These are phyloP conservation scores for Hepsetus odoe DNA, from an alignment of 2,113 vertebrate species.

Conservation along the genomic window DNA sequence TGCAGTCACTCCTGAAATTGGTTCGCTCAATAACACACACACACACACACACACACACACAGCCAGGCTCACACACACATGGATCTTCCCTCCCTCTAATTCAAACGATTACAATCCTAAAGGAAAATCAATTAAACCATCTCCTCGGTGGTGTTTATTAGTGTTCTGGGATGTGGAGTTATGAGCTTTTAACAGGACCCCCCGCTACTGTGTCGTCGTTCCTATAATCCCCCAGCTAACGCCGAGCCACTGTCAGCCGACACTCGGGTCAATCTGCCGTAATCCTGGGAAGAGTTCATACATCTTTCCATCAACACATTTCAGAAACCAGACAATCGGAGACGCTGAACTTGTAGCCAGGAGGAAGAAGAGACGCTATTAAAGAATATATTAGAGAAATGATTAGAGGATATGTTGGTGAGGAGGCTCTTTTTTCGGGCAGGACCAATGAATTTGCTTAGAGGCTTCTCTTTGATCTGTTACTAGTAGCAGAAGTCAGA, in stretches of 20 bases:
- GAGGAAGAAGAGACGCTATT: too few relatives aligned
- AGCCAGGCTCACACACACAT: constrained; percentile 3
- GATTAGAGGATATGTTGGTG: too few relatives aligned
- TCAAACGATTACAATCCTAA: constrained; percentile 41
- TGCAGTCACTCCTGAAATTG: constrained; percentile 76
- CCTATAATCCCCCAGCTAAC: constrained; percentile 29
- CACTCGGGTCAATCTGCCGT: constrained; percentile 19
- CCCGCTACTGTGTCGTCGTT: constrained; percentile 3
- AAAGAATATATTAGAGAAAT: too few relatives aligned
- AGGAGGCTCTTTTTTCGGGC: too few relatives aligned
- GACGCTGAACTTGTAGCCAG: too few relatives aligned
- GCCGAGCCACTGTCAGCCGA: background rate
- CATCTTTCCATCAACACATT: too few relatives aligned
- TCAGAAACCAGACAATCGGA: too few relatives aligned
- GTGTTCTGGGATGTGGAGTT: background rate
- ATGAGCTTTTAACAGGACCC: background rate
- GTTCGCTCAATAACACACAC: constrained; percentile 68
- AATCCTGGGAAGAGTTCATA: constrained; percentile 2
- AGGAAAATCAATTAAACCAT: constrained; percentile 52
- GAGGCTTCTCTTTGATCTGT: too few relatives aligned
- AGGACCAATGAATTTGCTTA: too few relatives aligned
- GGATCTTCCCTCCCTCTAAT: constrained; percentile 20
- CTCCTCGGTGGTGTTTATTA: constrained; percentile 33
- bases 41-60: constrained; percentile 22
- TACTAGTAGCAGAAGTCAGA: too few relatives aligned